Conservation (phyloP, 1,140 invertebrate species). For the Sminthurinus signatus region DNA sequence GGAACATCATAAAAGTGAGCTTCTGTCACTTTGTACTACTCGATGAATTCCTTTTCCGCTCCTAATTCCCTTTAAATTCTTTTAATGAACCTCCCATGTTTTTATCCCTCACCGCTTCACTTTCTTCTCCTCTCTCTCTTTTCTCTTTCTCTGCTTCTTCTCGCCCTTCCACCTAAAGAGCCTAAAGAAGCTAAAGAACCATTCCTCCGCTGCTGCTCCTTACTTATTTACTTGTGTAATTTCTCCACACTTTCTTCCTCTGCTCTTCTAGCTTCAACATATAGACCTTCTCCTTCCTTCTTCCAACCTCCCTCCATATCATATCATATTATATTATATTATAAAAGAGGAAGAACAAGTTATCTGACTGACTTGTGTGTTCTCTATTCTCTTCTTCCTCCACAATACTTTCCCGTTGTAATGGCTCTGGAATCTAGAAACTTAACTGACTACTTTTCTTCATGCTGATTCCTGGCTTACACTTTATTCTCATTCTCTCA, state of each 20-base stretch:
- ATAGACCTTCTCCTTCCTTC: background rate
- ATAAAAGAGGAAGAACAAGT: too few species aligned
- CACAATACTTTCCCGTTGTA: constrained; percentile 8
- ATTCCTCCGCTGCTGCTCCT: too few species aligned
- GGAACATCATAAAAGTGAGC: constrained; percentile 42
- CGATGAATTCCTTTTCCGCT: constrained; percentile 37
- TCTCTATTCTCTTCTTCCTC: too few species aligned
- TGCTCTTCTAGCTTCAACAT: too few species aligned
- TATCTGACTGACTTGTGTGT: too few species aligned
- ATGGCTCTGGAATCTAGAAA: constrained; percentile 23
- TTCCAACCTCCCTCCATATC: too few species aligned
- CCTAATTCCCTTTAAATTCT: constrained; percentile 43
- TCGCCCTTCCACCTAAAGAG: constrained; percentile 1
- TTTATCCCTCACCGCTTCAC: constrained; percentile 28
- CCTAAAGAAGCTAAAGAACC: too few species aligned
- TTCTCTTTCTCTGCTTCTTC: constrained; percentile 7
- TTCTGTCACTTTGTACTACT: constrained; percentile 36
- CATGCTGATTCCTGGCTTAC: constrained; percentile 14
- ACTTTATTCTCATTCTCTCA: background rate
- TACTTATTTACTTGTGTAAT: too few species aligned
- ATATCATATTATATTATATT: too few species aligned
- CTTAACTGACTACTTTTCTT: constrained; percentile 26
- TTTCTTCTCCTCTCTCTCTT: constrained; percentile 11
- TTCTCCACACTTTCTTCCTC: too few species aligned
- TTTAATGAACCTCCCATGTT: constrained; percentile 41